Evolutionary conservation across 92 coral and sea anemone genomes (phyloP).

Genomic region (Actinostola sp.): DNA sequence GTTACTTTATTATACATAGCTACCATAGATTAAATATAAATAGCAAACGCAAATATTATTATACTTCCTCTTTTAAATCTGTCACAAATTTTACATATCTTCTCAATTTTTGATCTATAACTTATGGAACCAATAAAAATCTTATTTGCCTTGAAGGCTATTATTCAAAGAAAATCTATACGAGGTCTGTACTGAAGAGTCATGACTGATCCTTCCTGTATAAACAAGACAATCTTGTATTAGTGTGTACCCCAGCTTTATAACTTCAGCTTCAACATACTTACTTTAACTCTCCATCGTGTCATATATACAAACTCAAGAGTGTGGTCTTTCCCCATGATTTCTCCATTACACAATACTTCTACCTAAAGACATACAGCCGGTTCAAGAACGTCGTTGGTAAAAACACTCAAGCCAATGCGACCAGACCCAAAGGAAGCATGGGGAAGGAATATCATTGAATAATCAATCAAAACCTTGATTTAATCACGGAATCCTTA

Average conservation of each 20-base stretch:
- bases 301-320: slow-evolving; percentile 97
- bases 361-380: slow-evolving; percentile 66
- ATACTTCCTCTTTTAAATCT: not conserved
- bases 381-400: not conserved
- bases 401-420: too few species aligned
- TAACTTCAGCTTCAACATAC: not conserved
- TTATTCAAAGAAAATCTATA: slow-evolving; percentile 65
- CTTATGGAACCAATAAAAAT: slow-evolving; percentile 26
- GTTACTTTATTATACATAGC: too few species aligned
- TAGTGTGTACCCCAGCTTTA: not conserved
- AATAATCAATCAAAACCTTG: too few species aligned
- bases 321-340: slow-evolving; percentile 99
- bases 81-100: slow-evolving; percentile 1
- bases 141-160: slow-evolving; percentile 30
- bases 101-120: not conserved
- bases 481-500: too few species aligned
- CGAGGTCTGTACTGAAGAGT: slow-evolving; percentile 87
- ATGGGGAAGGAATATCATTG: too few species aligned
- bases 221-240: not conserved
- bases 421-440: too few species aligned
- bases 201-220: slow-evolving; percentile 72
- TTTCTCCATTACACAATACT: slow-evolving; percentile 95
- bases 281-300: slow-evolving; percentile 94
- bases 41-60: slow-evolving; percentile 4
- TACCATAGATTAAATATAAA: not conserved